These are phyloP conservation scores for Lasioglossum marginatum DNA, from an alignment of 2,888 invertebrate species.

Conservation along the genomic window DNA sequence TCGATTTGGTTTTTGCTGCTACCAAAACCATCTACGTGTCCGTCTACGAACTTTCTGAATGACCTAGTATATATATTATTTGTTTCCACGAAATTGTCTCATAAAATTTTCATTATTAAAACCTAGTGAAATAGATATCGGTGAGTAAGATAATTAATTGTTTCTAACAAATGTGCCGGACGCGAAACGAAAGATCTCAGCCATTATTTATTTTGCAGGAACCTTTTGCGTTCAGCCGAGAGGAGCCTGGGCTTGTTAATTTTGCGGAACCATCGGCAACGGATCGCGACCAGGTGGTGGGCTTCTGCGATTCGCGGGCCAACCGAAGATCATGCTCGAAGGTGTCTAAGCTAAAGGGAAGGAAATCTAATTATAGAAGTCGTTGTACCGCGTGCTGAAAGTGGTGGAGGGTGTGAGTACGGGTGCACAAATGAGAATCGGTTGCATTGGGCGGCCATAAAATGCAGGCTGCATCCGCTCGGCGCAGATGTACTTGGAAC, in stretches of 20 bases:
- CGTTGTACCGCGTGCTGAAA: slow-evolving; percentile 75
- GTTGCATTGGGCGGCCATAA: slow-evolving; percentile 82
- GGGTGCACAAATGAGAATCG: slow-evolving; percentile 79
- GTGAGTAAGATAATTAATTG: too few species aligned
- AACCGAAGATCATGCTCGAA: slow-evolving; percentile 61
- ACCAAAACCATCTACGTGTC: too few species aligned
- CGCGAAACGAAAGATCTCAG: too few species aligned
- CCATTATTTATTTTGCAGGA: neutral
- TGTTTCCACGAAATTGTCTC: too few species aligned
- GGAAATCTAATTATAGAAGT: slow-evolving; percentile 81
- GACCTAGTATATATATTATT: too few species aligned
- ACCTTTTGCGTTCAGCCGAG: neutral
- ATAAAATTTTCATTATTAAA: too few species aligned
- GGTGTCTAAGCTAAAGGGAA: slow-evolving; percentile 74
- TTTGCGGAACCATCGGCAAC: neutral
- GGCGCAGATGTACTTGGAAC: slow-evolving; percentile 80
- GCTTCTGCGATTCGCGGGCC: slow-evolving; percentile 41
- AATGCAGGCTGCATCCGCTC: slow-evolving; percentile 83
- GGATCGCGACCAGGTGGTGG: slow-evolving; percentile 37
- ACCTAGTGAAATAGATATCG: too few species aligned
- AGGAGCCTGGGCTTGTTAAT: neutral
- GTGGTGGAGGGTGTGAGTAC: slow-evolving; percentile 75
- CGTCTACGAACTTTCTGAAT: too few species aligned
- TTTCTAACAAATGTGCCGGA: too few species aligned
- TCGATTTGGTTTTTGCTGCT: too few species aligned